Evolutionary conservation across 2,888 invertebrate genomes (phyloP).

Genomic region (Diachrysia chrysitis): DNA sequence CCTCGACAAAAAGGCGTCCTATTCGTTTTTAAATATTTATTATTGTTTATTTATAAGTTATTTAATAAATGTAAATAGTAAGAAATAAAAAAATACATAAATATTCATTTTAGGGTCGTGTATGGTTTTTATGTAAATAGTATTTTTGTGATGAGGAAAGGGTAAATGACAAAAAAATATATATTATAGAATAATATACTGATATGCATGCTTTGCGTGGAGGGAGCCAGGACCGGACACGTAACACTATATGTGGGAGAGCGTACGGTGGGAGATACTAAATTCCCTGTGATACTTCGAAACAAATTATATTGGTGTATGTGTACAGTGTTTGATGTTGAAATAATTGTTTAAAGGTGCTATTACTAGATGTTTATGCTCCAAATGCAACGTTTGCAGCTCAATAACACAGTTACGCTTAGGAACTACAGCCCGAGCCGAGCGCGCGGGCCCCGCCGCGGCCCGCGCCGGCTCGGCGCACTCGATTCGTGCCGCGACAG

Average conservation of each 20-base stretch:
- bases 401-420: constrained; percentile 46
- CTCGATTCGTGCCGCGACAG: constrained; percentile 30
- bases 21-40: constrained; percentile 85
- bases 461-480: constrained; percentile 6
- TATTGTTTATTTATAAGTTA: constrained; percentile 87
- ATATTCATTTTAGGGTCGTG: constrained; percentile 81
- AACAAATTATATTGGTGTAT: constrained; percentile 55
- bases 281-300: constrained; percentile 58
- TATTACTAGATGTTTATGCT: constrained; percentile 56
- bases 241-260: constrained; percentile 49
- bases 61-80: constrained; percentile 85
- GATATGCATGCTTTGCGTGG: constrained; percentile 59
- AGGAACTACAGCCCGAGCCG: not conserved
- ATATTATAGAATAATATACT: constrained; percentile 62
- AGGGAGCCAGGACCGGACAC: constrained; percentile 54
- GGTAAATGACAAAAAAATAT: constrained; percentile 84
- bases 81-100: constrained; percentile 78
- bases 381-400: constrained; percentile 57
- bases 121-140: constrained; percentile 83
- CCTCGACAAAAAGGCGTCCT: constrained; percentile 69
- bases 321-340: constrained; percentile 50
- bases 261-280: constrained; percentile 48
- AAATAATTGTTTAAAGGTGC: constrained; percentile 56
- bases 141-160: constrained; percentile 82
- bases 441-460: not conserved